phyloP scores from a whole-genome alignment of 35 echinoderm and acorn worm species.

The Nesometra sesokonis region DNA sequence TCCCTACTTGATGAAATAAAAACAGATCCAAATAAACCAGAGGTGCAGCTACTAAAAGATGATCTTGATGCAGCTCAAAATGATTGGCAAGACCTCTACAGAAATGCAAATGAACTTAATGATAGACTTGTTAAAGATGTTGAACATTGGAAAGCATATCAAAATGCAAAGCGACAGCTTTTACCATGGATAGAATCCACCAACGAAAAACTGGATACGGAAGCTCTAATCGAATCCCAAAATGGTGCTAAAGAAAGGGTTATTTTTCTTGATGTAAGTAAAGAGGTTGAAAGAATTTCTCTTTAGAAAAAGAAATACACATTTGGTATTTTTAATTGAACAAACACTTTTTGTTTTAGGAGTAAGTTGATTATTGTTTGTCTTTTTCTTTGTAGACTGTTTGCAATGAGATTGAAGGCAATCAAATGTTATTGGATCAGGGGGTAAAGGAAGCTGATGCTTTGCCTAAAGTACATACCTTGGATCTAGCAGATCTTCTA shows the following conservation, averaged over 20 bases:
- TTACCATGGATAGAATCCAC: slow-evolving; percentile 26
- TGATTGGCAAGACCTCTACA: slow-evolving; percentile 36
- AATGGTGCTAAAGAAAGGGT: slow-evolving; percentile 26
- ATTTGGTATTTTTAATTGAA: no score
- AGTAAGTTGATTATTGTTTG: no score
- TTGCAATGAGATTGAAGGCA: not conserved
- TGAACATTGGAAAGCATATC: slow-evolving; percentile 43
- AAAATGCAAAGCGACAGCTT: slow-evolving; percentile 35
- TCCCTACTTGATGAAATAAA: not conserved
- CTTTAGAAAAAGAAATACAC: not conserved
- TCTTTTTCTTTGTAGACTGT: slow-evolving; percentile 13
- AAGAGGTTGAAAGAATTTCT: not conserved
- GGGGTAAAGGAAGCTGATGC: not conserved
- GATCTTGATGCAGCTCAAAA: slow-evolving; percentile 10
- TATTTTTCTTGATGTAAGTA: slow-evolving; percentile 27
- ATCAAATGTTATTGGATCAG: not conserved
- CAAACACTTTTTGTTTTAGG: no score
- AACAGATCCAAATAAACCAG: slow-evolving; percentile 2
- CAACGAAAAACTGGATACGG: slow-evolving; percentile 22
- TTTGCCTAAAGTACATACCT: not conserved
- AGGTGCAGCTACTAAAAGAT: slow-evolving; percentile 14
- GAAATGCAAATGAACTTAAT: slow-evolving; percentile 18
- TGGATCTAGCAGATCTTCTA: not conserved
- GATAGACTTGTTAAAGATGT: slow-evolving; percentile 19
- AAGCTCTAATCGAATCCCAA: slow-evolving; percentile 9